Evolutionary conservation across 1,140 invertebrate genomes (phyloP).

Genomic region (Heliconius melpomene): DNA sequence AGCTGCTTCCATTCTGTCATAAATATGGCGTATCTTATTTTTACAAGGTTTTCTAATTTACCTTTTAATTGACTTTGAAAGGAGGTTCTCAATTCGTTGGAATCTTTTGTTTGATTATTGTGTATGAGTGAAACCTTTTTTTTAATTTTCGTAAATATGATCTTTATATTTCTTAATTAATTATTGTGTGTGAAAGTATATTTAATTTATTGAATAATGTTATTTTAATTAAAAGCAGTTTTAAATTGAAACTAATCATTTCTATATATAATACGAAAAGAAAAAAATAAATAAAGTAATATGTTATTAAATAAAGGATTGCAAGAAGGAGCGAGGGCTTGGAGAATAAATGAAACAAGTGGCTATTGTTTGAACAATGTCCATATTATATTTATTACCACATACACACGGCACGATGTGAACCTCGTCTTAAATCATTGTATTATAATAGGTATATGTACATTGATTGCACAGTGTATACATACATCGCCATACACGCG

Average conservation of each 20-base stretch:
- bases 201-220: neutral
- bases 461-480: slow-evolving; percentile 87
- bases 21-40: neutral
- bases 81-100: too few relatives aligned
- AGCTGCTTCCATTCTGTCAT: neutral
- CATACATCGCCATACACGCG: slow-evolving; percentile 83
- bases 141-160: neutral
- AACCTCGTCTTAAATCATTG: slow-evolving; percentile 90
- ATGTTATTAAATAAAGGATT: neutral
- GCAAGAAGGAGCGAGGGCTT: neutral
- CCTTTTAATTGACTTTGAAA: neutral
- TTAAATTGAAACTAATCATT: neutral
- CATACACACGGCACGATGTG: slow-evolving; percentile 93
- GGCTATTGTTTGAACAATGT: slow-evolving; percentile 89
- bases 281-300: too few relatives aligned
- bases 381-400: slow-evolving; percentile 92
- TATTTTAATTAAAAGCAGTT: neutral
- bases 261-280: neutral
- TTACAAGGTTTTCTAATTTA: neutral
- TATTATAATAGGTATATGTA: slow-evolving; percentile 84
- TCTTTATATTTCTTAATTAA: neutral
- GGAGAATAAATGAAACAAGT: slow-evolving; percentile 74
- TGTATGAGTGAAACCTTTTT: neutral
- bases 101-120: neutral
- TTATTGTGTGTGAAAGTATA: neutral